Conservation (phyloP, 2,888 invertebrate genomes). For the Sturmia bella region DNA sequence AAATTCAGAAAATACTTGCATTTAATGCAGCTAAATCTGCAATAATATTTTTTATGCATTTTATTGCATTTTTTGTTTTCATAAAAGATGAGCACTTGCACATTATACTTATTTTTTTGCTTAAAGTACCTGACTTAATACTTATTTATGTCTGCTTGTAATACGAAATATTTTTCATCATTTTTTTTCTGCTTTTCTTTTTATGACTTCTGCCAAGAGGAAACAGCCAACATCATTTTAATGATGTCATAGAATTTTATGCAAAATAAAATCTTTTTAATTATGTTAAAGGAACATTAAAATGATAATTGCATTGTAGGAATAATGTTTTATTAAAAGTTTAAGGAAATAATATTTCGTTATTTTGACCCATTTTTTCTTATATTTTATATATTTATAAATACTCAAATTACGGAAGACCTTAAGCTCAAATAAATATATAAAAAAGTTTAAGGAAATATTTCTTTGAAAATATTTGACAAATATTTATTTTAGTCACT, state of each 20-base stretch:
- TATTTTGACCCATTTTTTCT: too few relatives aligned
- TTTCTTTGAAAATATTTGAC: too few relatives aligned
- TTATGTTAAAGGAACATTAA: not conserved
- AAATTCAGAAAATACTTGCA: constrained; percentile 8
- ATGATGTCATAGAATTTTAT: constrained; percentile 25
- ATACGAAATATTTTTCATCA: not conserved
- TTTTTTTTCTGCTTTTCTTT: not conserved
- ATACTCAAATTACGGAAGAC: too few relatives aligned
- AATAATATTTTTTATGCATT: not conserved
- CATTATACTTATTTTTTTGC: not conserved
- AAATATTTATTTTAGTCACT: too few relatives aligned
- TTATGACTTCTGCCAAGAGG: not conserved
- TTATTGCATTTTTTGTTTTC: constrained; percentile 15
- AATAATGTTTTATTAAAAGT: not conserved
- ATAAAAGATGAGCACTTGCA: not conserved
- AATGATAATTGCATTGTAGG: not conserved
- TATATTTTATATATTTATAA: too few relatives aligned
- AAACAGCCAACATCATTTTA: not conserved
- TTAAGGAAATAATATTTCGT: not conserved
- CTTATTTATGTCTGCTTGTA: not conserved
- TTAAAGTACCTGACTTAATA: not conserved
- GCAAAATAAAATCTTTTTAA: not conserved
- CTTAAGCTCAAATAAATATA: too few relatives aligned
- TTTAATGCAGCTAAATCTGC: constrained; percentile 16
- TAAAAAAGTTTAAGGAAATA: too few relatives aligned